Conservation (phyloP, 2,113 vertebrate genomes). For the Pelusios castaneus region DNA sequence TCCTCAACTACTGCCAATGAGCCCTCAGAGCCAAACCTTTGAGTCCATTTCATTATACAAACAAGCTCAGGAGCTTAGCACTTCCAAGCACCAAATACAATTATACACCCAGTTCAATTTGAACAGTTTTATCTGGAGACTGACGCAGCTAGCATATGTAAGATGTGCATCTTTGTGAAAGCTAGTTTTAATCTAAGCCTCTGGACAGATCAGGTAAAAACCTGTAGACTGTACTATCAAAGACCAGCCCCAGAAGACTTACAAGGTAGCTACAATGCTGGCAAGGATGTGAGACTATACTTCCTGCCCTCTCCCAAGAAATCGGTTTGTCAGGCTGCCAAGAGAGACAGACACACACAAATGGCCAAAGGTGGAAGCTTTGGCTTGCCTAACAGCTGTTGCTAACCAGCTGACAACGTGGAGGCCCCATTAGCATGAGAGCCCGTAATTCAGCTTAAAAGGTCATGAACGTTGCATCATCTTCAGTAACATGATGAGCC, state of each 20-base stretch:
- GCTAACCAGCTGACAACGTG: constrained; percentile 16
- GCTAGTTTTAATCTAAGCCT: accelerated
- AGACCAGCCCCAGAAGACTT: neutral
- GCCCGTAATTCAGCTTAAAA: neutral
- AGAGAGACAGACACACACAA: neutral
- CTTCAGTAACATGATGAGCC: neutral
- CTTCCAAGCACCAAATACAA: neutral
- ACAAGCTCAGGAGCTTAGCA: neutral
- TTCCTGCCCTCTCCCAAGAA: neutral
- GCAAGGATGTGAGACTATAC: neutral
- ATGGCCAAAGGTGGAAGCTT: neutral
- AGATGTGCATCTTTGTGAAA: neutral
- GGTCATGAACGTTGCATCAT: neutral
- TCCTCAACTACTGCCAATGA: neutral
- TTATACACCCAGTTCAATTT: neutral
- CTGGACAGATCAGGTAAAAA: neutral
- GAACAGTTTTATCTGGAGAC: neutral
- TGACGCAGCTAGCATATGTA: neutral
- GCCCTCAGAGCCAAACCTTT: neutral
- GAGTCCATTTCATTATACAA: neutral
- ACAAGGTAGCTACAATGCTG: neutral
- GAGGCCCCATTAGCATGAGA: neutral
- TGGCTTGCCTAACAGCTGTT: constrained; percentile 23
- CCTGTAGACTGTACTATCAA: neutral
- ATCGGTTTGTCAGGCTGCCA: neutral